Percentiles rank a stretch among this genome's conserved stretches.
Evolutionary conservation across 2,797 vertebrate genomes (phyloP).

Genomic region (Lagorchestes hirsutus): DNA sequence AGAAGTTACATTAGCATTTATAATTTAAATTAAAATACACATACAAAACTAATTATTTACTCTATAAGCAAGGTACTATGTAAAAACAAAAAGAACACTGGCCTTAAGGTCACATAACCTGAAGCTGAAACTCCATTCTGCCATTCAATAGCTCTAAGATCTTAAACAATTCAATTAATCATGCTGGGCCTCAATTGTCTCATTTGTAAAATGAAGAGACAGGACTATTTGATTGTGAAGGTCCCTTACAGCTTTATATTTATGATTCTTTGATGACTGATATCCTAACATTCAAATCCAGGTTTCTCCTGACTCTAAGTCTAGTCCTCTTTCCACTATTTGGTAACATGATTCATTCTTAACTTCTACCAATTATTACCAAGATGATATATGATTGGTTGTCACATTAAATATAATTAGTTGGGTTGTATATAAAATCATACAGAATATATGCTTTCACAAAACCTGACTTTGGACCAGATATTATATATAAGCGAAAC

Average conservation of each 20-base stretch:
- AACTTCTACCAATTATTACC: not conserved
- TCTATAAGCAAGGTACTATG: conserved; percentile 22
- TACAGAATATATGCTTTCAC: not conserved
- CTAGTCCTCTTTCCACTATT: not conserved
- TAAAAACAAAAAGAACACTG: not conserved
- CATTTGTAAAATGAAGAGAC: not conserved
- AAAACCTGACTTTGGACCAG: not conserved
- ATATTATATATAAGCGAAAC: not conserved
- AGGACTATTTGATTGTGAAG: not conserved
- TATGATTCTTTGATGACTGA: not conserved
- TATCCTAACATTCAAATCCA: not conserved
- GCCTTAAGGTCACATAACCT: not conserved
- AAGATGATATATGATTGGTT: not conserved
- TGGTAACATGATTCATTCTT: not conserved
- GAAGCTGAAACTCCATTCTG: not conserved
- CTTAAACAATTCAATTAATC: not conserved
- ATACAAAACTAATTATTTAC: conserved; percentile 34
- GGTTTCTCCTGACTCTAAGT: not conserved
- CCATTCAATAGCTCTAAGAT: not conserved
- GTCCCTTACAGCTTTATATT: not conserved
- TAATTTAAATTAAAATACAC: conserved; percentile 38
- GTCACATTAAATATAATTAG: not conserved
- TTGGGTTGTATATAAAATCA: not conserved
- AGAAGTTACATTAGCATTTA: conserved; percentile 50
- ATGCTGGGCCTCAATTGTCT: not conserved